phyloP scores from a whole-genome alignment of 1,140 invertebrate genomes.

The Epicauta chinensis region DNA sequence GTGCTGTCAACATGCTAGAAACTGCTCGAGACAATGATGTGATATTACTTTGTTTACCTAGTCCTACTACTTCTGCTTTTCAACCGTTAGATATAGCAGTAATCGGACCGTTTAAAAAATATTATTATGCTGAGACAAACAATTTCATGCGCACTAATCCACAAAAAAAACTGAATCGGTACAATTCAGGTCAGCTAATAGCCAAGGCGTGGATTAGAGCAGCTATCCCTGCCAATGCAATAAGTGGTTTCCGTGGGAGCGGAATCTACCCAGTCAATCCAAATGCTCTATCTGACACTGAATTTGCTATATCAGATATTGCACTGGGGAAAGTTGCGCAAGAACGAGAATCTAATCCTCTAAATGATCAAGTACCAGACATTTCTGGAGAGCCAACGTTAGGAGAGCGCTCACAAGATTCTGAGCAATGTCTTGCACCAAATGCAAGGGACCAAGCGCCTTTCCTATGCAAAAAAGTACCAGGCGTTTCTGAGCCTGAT shows the following conservation, averaged over 20 bases:
- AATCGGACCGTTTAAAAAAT: slow-evolving; percentile 21
- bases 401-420: no score
- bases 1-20: slow-evolving; percentile 33
- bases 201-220: slow-evolving; percentile 2
- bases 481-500: no score
- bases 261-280: slow-evolving; percentile 7
- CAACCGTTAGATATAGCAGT: slow-evolving; percentile 38
- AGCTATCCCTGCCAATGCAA: slow-evolving; percentile 4
- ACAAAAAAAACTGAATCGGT: slow-evolving; percentile 1
- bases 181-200: slow-evolving; percentile 3
- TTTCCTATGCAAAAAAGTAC: no score
- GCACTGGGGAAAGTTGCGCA: neutral
- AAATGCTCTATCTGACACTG: slow-evolving; percentile 2
- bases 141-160: slow-evolving; percentile 24
- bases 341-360: neutral
- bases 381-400: no score
- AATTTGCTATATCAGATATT: slow-evolving; percentile 11
- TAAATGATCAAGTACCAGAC: neutral
- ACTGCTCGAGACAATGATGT: slow-evolving; percentile 37
- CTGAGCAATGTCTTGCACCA: no score
- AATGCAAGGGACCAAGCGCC: no score
- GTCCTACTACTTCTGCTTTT: slow-evolving; percentile 37
- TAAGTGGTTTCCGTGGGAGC: slow-evolving; percentile 10
- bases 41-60: slow-evolving; percentile 38
- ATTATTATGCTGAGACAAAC: slow-evolving; percentile 18